Percentiles rank a stretch among this genome's conserved stretches.
phyloP scores from a whole-genome alignment of 2,888 invertebrate genomes.

The Trypoxylon attenuatum region DNA sequence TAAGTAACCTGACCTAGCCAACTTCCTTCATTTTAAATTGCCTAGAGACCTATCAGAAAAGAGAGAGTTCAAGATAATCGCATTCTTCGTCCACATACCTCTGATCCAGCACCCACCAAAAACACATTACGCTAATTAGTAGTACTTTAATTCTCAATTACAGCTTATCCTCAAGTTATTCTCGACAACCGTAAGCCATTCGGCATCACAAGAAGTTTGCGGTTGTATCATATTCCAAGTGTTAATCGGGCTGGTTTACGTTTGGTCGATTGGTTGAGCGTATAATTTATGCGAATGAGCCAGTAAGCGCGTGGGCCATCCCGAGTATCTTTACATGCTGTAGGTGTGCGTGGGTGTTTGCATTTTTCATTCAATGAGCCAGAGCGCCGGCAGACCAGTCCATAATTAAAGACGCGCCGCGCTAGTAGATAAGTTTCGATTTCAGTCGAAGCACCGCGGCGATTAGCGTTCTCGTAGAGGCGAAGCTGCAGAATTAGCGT shows the following conservation, averaged over 20 bases:
- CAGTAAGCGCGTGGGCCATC: constrained; percentile 3
- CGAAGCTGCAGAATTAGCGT: too few species aligned
- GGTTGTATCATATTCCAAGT: constrained; percentile 37
- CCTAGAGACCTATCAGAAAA: too few species aligned
- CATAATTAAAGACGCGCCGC: constrained; percentile 42
- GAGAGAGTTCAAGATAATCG: too few species aligned
- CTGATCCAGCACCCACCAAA: background rate
- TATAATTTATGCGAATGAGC: constrained; percentile 50
- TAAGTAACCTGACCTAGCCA: too few species aligned
- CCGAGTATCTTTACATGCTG: constrained; percentile 23
- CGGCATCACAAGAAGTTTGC: too few species aligned
- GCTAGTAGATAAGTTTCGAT: constrained; percentile 33
- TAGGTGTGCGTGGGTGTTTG: constrained; percentile 52
- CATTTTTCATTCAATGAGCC: constrained; percentile 31
- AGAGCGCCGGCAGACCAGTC: constrained; percentile 30
- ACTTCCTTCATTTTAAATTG: too few species aligned
- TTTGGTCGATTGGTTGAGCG: constrained; percentile 25
- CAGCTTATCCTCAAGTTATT: too few species aligned
- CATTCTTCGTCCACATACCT: background rate
- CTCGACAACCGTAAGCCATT: too few species aligned
- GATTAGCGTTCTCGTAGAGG: constrained; percentile 1
- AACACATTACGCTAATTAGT: too few species aligned
- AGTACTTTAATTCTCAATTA: too few species aligned
- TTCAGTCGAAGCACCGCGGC: constrained; percentile 21
- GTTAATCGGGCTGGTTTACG: constrained; percentile 23